These are phyloP conservation scores for Cyphomyrmex costatus DNA, from an alignment of 1,140 invertebrate genomes.

Conservation along the genomic window DNA sequence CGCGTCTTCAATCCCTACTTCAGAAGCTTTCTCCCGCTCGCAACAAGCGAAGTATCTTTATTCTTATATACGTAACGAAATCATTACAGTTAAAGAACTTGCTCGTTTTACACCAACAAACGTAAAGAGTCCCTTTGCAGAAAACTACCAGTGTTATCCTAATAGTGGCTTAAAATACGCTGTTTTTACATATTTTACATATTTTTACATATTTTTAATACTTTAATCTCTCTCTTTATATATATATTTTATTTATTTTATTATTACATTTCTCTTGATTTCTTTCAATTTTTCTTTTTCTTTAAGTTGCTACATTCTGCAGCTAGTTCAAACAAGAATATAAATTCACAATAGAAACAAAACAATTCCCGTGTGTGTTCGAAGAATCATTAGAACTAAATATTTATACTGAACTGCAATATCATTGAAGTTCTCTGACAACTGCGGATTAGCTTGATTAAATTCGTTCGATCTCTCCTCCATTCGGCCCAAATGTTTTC, in stretches of 20 bases:
- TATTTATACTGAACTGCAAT: too few relatives aligned
- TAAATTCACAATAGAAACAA: constrained; percentile 12
- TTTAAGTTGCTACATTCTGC: background rate
- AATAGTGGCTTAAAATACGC: background rate
- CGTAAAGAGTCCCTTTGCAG: constrained; percentile 19
- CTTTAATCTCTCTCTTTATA: too few relatives aligned
- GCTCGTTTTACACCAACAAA: constrained; percentile 36
- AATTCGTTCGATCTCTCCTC: constrained; percentile 5
- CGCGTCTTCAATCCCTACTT: constrained; percentile 60
- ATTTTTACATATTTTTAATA: constrained; percentile 15
- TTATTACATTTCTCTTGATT: background rate
- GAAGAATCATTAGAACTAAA: background rate
- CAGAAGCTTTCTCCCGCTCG: constrained; percentile 43
- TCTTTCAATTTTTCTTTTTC: background rate
- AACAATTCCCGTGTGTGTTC: background rate
- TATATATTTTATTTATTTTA: background rate
- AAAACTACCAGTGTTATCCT: background rate
- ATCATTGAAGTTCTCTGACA: constrained; percentile 24
- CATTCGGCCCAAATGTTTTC: constrained; percentile 13
- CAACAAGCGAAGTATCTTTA: constrained; percentile 45
- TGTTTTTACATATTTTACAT: background rate
- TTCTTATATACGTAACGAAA: constrained; percentile 54
- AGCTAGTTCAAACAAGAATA: background rate
- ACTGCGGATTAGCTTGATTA: constrained; percentile 30
- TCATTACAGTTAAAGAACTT: constrained; percentile 56